Conservation (phyloP, 2,113 vertebrate genomes). For the Chascanopsetta lugubris region DNA sequence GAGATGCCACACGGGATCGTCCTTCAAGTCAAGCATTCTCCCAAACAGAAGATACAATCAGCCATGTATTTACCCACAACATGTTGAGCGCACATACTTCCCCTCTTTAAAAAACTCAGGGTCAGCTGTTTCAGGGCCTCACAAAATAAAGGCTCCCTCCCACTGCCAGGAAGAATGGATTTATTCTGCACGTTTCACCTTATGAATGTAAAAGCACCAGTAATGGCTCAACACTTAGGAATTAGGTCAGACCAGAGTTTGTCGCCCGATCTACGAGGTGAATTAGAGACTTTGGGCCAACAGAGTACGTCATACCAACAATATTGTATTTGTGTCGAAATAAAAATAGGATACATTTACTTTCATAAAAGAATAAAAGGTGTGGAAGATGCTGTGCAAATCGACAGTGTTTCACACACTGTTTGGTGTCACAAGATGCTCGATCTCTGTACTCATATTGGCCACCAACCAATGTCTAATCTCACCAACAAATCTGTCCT, state of each 20-base stretch:
- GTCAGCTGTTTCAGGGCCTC: background rate
- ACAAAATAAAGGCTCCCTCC: background rate
- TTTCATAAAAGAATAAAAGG: background rate
- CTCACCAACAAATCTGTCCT: no score
- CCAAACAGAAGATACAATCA: slow-evolving; percentile 21
- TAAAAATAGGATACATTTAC: no score
- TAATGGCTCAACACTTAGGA: background rate
- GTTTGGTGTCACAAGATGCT: background rate
- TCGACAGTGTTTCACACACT: background rate
- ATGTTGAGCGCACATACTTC: background rate
- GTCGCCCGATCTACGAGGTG: no score
- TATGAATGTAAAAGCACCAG: background rate
- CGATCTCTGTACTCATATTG: no score
- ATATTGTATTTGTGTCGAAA: no score
- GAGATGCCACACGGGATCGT: background rate
- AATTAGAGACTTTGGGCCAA: background rate
- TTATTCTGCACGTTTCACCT: background rate
- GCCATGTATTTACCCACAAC: slow-evolving; percentile 7
- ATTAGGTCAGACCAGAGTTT: background rate
- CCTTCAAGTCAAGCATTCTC: background rate
- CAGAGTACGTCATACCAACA: background rate
- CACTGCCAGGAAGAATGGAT: background rate
- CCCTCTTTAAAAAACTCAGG: background rate
- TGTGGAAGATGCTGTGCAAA: no score
- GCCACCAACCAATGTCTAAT: no score